Conservation (phyloP, 1,140 invertebrate species). For the Heliconius hermathena region DNA sequence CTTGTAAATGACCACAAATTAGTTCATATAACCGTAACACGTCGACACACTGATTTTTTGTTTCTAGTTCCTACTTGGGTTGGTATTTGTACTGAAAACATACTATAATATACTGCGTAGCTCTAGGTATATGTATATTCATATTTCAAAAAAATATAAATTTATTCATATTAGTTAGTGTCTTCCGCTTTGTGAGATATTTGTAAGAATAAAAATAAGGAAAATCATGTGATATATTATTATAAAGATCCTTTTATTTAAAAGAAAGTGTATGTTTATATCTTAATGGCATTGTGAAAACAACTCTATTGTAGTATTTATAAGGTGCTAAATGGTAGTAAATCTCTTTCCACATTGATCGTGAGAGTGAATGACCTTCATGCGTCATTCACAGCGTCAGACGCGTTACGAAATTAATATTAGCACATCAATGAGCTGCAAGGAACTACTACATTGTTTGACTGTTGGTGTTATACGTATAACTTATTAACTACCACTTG, state of each 20-base stretch:
- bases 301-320: not conserved
- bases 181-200: too few relatives aligned
- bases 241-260: not conserved
- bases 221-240: not conserved
- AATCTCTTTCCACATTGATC: not conserved
- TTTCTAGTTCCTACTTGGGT: too few relatives aligned
- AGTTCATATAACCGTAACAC: conserved; percentile 1
- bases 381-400: conserved; percentile 11
- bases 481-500: not conserved
- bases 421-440: conserved; percentile 4
- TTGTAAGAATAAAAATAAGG: not conserved
- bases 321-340: conserved; percentile 1
- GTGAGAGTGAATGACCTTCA: conserved; percentile 24
- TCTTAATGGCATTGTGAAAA: not conserved
- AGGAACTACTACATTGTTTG: not conserved
- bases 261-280: not conserved
- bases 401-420: conserved; percentile 21
- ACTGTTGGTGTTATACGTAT: not conserved
- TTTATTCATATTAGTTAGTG: too few relatives aligned
- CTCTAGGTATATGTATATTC: too few relatives aligned
- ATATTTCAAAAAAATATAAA: too few relatives aligned
- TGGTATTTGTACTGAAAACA: not conserved
- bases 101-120: not conserved
- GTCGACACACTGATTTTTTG: not conserved
- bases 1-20: not conserved